Conservation (phyloP, 2,888 invertebrate species). For the Pollenia angustigena region DNA sequence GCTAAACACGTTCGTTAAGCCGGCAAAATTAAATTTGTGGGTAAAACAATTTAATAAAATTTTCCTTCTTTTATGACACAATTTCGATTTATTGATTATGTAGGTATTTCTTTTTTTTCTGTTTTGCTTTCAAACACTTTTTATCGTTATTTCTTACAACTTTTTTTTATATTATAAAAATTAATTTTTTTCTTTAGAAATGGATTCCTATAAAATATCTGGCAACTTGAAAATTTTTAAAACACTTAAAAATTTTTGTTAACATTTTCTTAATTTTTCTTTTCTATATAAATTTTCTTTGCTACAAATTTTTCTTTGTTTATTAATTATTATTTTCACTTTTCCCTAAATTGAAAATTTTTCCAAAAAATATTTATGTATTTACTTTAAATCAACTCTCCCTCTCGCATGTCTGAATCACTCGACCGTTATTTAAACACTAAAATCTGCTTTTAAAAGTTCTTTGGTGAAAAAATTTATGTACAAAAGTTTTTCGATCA, state of each 20-base stretch:
- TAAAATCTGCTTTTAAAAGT: conserved; percentile 57
- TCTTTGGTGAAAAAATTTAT: conserved; percentile 52
- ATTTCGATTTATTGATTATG: conserved; percentile 24
- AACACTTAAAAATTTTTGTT: conserved; percentile 56
- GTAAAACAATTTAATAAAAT: background rate
- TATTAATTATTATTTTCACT: conserved; percentile 29
- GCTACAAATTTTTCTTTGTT: conserved; percentile 17
- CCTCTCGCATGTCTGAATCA: conserved; percentile 38
- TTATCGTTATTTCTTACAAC: conserved; percentile 4
- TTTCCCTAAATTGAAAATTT: background rate
- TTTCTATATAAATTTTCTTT: conserved; percentile 25
- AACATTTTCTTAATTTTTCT: conserved; percentile 46
- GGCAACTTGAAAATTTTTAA: conserved; percentile 61
- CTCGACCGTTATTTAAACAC: conserved; percentile 67
- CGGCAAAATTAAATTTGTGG: conserved; percentile 8
- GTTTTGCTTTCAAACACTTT: conserved; percentile 31
- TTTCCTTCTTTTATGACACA: conserved; percentile 47
- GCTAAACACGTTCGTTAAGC: conserved; percentile 21
- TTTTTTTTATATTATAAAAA: background rate
- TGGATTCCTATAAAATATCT: conserved; percentile 22
- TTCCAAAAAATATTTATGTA: background rate
- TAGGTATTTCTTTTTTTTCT: conserved; percentile 5
- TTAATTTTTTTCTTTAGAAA: conserved; percentile 8
- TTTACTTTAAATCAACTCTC: background rate
- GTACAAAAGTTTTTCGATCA: conserved; percentile 43